phyloP scores from a whole-genome alignment of 2,888 invertebrate genomes.

The Melikaiella ostensackeni region DNA sequence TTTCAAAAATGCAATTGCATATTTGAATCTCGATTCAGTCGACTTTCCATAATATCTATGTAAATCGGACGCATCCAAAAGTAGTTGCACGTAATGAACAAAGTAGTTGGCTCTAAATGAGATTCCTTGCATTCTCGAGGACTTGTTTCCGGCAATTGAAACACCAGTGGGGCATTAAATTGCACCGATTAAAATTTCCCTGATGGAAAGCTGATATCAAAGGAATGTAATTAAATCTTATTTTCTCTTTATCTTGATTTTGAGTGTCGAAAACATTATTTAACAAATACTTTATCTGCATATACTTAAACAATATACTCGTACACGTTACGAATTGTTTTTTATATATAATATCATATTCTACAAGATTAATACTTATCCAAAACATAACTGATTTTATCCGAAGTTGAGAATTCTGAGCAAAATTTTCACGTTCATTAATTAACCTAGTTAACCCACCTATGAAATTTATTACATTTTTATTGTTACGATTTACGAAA shows the following conservation, averaged over 20 bases:
- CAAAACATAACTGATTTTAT: not conserved
- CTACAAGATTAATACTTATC: not conserved
- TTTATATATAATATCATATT: too few relatives aligned
- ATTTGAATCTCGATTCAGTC: constrained; percentile 28
- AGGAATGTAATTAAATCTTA: constrained; percentile 6
- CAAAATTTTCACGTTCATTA: too few relatives aligned
- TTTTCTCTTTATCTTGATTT: not conserved
- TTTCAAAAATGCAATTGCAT: constrained; percentile 1
- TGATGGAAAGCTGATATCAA: not conserved
- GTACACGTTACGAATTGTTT: too few relatives aligned
- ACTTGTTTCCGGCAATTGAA: constrained; percentile 36
- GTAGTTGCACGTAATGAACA: constrained; percentile 40
- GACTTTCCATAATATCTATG: constrained; percentile 30
- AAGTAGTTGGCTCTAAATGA: constrained; percentile 32
- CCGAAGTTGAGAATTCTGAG: not conserved
- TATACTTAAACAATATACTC: too few relatives aligned
- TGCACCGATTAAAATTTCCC: constrained; percentile 18
- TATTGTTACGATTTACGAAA: not conserved
- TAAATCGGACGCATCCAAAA: constrained; percentile 35
- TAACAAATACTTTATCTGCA: too few relatives aligned
- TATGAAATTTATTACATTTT: not conserved
- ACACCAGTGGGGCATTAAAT: constrained; percentile 29
- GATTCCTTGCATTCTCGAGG: constrained; percentile 35
- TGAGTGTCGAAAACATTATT: not conserved
- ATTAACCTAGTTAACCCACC: too few relatives aligned